phyloP scores from a whole-genome alignment of 1,140 invertebrate species.

The Trichogramma pretiosum region DNA sequence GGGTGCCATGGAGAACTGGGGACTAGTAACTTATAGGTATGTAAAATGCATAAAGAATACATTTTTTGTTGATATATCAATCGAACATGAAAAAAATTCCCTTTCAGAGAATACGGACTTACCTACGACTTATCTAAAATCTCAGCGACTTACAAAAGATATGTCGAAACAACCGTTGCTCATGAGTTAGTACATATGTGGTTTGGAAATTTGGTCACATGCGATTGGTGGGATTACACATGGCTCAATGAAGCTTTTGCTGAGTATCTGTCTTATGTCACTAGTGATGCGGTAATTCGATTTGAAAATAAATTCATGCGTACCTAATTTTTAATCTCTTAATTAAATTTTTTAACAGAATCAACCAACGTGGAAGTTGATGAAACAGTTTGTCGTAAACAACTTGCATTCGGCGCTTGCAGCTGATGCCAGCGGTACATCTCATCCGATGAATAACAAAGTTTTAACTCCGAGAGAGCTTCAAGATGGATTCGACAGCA shows the following conservation, averaged over 20 bases:
- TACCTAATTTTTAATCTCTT: background rate
- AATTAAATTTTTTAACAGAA: constrained; percentile 21
- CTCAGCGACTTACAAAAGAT: constrained; percentile 38
- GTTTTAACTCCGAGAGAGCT: constrained; percentile 36
- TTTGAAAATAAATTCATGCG: background rate
- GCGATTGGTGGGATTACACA: constrained; percentile 57
- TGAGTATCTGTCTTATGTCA: constrained; percentile 48
- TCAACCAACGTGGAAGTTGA: constrained; percentile 27
- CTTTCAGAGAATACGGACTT: constrained; percentile 51
- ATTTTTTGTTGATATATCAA: constrained; percentile 1
- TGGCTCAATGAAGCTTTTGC: constrained; percentile 68
- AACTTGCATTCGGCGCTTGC: constrained; percentile 37
- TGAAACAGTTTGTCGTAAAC: constrained; percentile 40
- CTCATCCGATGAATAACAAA: constrained; percentile 32
- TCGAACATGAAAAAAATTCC: constrained; percentile 9
- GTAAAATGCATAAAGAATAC: constrained; percentile 28
- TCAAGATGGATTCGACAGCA: constrained; percentile 54
- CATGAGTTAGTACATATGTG: constrained; percentile 65
- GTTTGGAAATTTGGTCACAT: constrained; percentile 61
- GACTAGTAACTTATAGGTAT: constrained; percentile 51
- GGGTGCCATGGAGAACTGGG: constrained; percentile 49
- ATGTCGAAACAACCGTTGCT: constrained; percentile 47
- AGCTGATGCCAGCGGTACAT: constrained; percentile 21
- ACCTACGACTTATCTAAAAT: constrained; percentile 48
- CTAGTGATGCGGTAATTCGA: constrained; percentile 20